Base-by-base conservation (phyloP, 2,888 invertebrate genomes). In the Cerastis leucographa region DNA sequence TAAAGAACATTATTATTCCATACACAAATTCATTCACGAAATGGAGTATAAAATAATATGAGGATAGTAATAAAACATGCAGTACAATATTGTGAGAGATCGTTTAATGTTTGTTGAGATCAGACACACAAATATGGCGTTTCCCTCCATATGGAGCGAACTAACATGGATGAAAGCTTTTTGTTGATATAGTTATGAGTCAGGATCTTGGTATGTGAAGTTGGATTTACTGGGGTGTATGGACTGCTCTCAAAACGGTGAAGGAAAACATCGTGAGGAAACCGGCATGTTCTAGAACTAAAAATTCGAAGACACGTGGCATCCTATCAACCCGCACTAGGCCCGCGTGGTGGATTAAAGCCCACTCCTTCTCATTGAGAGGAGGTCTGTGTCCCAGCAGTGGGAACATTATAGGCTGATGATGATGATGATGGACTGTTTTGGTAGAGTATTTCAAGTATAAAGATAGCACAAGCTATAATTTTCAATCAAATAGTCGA, bases 1-100 rank as follows among this genome's bases (percentile, higher is more conserved):
- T 64, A 74, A 49, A 56, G 35, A 35, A 14, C 14, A 72, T 75
- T 69, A 54, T 40, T 78, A 64, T 68, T 76, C 67, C 19, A 59
- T 22, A 61, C 22, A 74, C 61, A 25, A 78, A 81, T 79, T 86
- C 76, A 77, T 85, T 86, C 73, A 68, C 69, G 68, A 74, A 76
- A 67, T 64, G 66, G 14, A 66, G 70, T 69, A 71, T 46, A 72
- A 84, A 81, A 83, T 74, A 82, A 79, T 71, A 79, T 59, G 44
- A 66, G 25, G 89, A 89, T 56, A 35, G 11, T 78, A 71, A 80
- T 90, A 90, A 91, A 89, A 88, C 81, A 85, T 67, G 68, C 65
- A 64, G 64, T 73, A 87, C 90, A 90, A 91, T 92, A 92, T 92
- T 90, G 91, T 90, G 85, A 90, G 90, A 89, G 88, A 91, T 91